Evolutionary conservation across 2,888 invertebrate species (phyloP).

Genomic region (Zaprionus bogoriensis): DNA sequence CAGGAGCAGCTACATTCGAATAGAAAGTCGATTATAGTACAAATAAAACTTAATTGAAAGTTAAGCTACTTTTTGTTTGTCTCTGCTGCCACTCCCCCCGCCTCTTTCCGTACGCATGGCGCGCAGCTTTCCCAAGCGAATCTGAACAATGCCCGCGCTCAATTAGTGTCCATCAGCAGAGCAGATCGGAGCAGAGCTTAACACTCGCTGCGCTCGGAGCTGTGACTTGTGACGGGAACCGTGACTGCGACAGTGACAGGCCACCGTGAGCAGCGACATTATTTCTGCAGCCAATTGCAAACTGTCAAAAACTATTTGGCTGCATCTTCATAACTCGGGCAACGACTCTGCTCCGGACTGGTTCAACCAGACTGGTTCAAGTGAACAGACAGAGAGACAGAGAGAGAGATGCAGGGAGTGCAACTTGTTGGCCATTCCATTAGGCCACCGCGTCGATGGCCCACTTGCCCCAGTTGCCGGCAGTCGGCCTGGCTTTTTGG

Average conservation of each 20-base stretch:
- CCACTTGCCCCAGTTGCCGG: conserved; percentile 57
- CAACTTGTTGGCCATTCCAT: conserved; percentile 47
- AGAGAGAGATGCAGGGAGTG: neutral
- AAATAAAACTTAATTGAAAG: conserved; percentile 57
- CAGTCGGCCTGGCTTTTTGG: conserved; percentile 35
- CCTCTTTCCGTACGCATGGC: neutral
- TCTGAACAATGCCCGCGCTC: neutral
- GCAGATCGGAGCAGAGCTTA: conserved; percentile 14
- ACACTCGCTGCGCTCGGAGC: conserved; percentile 1
- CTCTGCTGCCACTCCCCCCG: neutral
- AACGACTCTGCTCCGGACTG: conserved; percentile 39
- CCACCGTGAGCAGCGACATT: conserved; percentile 49
- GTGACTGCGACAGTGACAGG: conserved; percentile 24
- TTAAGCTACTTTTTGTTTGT: conserved; percentile 28
- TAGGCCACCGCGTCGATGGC: conserved; percentile 53
- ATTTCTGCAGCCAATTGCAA: conserved; percentile 61
- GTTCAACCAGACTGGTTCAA: conserved; percentile 30
- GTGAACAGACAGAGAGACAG: neutral
- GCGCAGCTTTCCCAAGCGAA: neutral
- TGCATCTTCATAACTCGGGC: conserved; percentile 69
- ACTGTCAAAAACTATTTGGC: conserved; percentile 71
- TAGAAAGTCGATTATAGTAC: conserved; percentile 53
- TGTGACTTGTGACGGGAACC: conserved; percentile 19
- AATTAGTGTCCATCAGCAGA: conserved; percentile 50
- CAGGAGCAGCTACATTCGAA: conserved; percentile 25